These are phyloP conservation scores for Trachelipus rathkii DNA, from an alignment of 1,140 invertebrate species.

Conservation along the genomic window DNA sequence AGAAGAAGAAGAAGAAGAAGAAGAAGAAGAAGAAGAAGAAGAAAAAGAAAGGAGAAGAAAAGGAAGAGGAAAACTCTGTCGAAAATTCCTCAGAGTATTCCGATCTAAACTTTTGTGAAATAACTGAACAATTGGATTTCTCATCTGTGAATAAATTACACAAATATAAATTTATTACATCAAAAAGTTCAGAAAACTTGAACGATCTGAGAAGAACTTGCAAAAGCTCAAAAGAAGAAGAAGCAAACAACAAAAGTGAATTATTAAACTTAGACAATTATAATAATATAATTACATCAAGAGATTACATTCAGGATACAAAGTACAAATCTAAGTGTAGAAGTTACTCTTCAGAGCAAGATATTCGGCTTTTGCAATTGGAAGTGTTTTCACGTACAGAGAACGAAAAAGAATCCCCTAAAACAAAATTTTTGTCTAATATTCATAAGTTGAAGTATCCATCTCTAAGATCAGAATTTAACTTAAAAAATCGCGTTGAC, in stretches of 20 bases:
- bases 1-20: too few species aligned
- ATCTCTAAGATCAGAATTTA: neutral
- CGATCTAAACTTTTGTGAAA: neutral
- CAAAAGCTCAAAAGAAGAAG: neutral
- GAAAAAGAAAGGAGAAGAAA: too few species aligned
- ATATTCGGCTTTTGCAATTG: neutral
- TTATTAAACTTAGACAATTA: neutral
- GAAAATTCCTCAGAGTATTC: neutral
- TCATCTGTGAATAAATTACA: neutral
- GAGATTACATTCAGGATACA: neutral
- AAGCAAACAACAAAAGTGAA: neutral
- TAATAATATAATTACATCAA: neutral
- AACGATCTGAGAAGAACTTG: neutral
- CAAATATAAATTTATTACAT: neutral
- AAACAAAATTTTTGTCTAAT: neutral
- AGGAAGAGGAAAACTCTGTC: neutral
- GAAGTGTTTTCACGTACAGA: neutral
- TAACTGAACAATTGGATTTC: neutral
- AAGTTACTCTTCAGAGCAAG: neutral
- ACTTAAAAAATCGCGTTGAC: neutral
- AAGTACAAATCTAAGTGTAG: neutral
- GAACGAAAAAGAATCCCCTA: neutral
- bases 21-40: too few species aligned
- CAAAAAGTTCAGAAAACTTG: conserved; percentile 1
- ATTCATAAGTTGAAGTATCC: neutral